phyloP scores from a whole-genome alignment of 2,888 invertebrate species.

The Trichogramma evanescens region DNA sequence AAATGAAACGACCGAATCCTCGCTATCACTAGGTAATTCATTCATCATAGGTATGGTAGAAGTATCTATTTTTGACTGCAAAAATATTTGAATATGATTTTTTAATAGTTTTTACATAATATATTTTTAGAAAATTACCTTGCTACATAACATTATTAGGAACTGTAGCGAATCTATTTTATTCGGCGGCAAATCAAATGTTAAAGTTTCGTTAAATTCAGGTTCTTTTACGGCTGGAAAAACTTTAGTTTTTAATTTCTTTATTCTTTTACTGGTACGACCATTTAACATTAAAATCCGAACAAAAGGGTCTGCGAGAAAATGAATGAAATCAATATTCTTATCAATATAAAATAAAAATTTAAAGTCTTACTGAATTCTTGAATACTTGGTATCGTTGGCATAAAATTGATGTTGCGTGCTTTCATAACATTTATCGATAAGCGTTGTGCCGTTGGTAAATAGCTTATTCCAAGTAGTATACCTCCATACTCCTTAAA shows the following conservation, averaged over 20 bases:
- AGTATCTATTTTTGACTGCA: neutral
- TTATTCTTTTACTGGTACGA: conserved; percentile 43
- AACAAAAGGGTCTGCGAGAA: conserved; percentile 45
- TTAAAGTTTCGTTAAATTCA: conserved; percentile 47
- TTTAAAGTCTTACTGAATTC: conserved; percentile 42
- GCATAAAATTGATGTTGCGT: conserved; percentile 42
- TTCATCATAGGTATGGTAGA: conserved; percentile 12
- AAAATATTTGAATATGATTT: neutral
- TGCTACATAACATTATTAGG: conserved; percentile 41
- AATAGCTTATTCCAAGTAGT: conserved; percentile 47
- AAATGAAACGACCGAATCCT: conserved; percentile 38
- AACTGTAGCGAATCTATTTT: conserved; percentile 46
- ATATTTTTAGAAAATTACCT: conserved; percentile 28
- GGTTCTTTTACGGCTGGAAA: conserved; percentile 36
- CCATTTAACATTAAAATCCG: conserved; percentile 46
- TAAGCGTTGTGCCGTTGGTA: conserved; percentile 50
- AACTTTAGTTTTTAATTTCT: conserved; percentile 44
- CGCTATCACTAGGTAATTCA: conserved; percentile 39
- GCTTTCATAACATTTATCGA: conserved; percentile 48
- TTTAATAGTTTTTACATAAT: neutral
- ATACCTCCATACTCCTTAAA: conserved; percentile 48
- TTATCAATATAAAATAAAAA: conserved; percentile 3
- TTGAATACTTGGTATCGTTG: conserved; percentile 33
- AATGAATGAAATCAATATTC: neutral
- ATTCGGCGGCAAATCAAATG: conserved; percentile 43